Conservation (phyloP, 1,140 invertebrate genomes). For the Contarinia nasturtii region DNA sequence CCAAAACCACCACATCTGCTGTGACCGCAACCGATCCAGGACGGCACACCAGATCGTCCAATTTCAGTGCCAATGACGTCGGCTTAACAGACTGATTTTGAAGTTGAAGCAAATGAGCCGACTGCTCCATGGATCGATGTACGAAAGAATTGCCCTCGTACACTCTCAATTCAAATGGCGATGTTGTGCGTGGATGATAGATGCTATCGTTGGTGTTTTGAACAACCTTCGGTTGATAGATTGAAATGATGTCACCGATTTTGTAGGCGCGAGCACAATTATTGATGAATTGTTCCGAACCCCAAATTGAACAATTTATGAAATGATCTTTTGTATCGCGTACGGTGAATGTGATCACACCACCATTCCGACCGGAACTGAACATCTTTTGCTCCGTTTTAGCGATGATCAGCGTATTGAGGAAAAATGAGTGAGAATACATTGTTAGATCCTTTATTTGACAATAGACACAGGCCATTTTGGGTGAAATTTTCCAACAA, state of each 20-base stretch:
- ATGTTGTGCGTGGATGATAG: conserved; percentile 30
- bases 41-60: conserved; percentile 20
- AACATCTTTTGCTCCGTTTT: no score
- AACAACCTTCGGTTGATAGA: conserved; percentile 5
- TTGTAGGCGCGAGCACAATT: conserved; percentile 11
- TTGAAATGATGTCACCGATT: conserved; percentile 14
- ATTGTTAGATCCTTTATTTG: no score
- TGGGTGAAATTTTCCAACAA: no score
- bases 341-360: conserved; percentile 15
- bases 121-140: conserved; percentile 22
- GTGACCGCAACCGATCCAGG: no score
- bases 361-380: conserved; percentile 9
- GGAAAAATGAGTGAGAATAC: no score
- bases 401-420: no score
- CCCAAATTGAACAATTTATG: conserved; percentile 19
- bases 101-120: conserved; percentile 12
- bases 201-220: conserved; percentile 10
- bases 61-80: conserved; percentile 14
- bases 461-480: no score
- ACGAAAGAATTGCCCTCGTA: conserved; percentile 31
- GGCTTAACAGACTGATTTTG: conserved; percentile 28
- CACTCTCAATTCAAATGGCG: conserved; percentile 27
- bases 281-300: conserved; percentile 9
- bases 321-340: conserved; percentile 12
- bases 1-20: no score